Conservation (phyloP, 1,140 invertebrate species). For the Galleria mellonella region DNA sequence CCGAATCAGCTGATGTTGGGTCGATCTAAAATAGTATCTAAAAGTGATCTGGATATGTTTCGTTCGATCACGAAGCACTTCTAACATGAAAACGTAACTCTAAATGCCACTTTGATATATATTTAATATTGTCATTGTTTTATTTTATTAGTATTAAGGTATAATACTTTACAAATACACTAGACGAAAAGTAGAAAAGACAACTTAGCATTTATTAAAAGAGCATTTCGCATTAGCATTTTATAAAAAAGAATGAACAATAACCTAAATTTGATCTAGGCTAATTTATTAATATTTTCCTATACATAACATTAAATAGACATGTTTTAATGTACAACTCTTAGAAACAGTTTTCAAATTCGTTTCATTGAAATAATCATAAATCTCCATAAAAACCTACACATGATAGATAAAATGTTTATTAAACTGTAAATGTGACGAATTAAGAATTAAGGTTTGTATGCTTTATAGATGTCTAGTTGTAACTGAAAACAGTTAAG, state of each 20-base stretch:
- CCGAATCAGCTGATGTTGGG: constrained; percentile 33
- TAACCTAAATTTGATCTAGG: constrained; percentile 17
- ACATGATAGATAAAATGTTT: too few species aligned
- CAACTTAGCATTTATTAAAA: constrained; percentile 22
- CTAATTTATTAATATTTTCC: constrained; percentile 18
- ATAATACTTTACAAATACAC: constrained; percentile 58
- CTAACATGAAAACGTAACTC: constrained; percentile 59
- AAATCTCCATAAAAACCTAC: too few species aligned
- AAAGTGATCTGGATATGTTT: constrained; percentile 42
- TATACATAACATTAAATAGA: constrained; percentile 21
- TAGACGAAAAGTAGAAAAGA: constrained; percentile 44
- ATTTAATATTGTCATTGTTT: constrained; percentile 70
- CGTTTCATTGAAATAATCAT: constrained; percentile 10
- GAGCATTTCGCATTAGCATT: constrained; percentile 17
- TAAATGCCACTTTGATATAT: constrained; percentile 57
- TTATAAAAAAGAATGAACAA: constrained; percentile 8
- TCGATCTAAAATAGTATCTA: constrained; percentile 37
- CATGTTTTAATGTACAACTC: constrained; percentile 24
- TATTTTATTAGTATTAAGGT: constrained; percentile 61
- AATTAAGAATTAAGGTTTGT: too few species aligned
- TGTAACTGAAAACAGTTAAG: constrained; percentile 25
- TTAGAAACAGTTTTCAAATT: constrained; percentile 30
- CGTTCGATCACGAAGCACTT: constrained; percentile 45
- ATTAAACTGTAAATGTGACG: too few species aligned
- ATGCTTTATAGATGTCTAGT: not conserved